These are phyloP conservation scores for Ibycter americanus DNA, from an alignment of 2,797 vertebrate genomes.

Conservation along the genomic window DNA sequence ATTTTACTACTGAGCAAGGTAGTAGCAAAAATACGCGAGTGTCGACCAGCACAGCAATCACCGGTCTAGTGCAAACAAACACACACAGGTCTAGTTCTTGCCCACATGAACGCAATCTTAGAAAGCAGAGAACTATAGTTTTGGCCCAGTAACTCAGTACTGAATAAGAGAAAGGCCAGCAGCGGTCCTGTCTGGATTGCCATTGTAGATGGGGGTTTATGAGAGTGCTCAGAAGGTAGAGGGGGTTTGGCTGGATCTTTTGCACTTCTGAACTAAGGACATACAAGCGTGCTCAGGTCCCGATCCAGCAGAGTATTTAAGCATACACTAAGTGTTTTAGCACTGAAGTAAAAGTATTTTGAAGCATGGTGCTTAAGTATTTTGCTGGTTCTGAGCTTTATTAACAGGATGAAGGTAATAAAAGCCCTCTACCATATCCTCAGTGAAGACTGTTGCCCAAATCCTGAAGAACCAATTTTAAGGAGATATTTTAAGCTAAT, in stretches of 20 bases:
- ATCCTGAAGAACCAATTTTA: background rate
- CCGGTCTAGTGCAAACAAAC: background rate
- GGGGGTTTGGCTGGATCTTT: background rate
- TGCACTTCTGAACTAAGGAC: background rate
- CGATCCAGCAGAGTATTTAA: background rate
- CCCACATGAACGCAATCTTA: background rate
- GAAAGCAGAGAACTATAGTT: background rate
- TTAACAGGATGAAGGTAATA: background rate
- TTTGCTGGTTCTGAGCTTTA: background rate
- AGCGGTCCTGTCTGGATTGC: background rate
- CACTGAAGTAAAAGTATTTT: background rate
- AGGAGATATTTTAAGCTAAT: background rate
- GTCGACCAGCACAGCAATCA: background rate
- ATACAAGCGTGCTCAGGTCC: background rate
- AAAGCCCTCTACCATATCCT: background rate
- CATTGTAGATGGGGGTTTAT: background rate
- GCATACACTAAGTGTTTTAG: background rate
- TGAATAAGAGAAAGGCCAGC: background rate
- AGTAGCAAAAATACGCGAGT: background rate
- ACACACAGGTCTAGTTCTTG: background rate
- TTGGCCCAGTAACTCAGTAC: background rate
- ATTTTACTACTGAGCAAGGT: background rate
- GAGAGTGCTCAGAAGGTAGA: background rate
- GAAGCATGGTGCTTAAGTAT: background rate
- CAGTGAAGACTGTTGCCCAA: background rate